Evolutionary conservation across 1,140 invertebrate species (phyloP).

Genomic region (Platorchestia sp.): DNA sequence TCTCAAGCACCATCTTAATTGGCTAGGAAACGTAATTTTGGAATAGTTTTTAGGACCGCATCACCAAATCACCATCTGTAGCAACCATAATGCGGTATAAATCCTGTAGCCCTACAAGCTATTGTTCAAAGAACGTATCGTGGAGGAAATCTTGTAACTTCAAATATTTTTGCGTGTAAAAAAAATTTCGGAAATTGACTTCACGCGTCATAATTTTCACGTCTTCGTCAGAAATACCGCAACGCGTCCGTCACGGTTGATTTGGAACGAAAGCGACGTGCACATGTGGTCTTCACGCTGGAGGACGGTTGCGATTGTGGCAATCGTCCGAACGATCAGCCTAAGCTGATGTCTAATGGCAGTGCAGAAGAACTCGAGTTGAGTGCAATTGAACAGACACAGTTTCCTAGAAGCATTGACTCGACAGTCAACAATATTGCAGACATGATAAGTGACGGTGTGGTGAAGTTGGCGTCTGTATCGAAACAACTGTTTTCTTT

Average conservation of each 20-base stretch:
- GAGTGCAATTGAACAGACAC: not conserved
- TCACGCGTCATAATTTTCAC: not conserved
- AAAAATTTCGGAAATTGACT: not conserved
- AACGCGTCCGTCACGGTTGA: not conserved
- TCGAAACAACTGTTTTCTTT: not conserved
- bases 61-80: too few relatives aligned
- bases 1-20: too few relatives aligned
- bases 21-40: too few relatives aligned
- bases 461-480: not conserved
- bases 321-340: not conserved
- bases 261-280: not conserved
- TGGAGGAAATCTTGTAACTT: too few relatives aligned
- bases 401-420: not conserved
- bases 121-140: not conserved
- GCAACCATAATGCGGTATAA: not conserved
- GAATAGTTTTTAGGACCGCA: too few relatives aligned
- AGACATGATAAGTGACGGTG: not conserved
- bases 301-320: slow-evolving; percentile 4
- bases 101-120: not conserved
- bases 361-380: not conserved
- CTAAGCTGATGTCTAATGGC: not conserved
- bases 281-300: not conserved
- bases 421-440: not conserved
- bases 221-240: not conserved
- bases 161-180: too few relatives aligned